These are phyloP conservation scores for Lithobates pipiens DNA, from an alignment of 2,797 vertebrate species.

Conservation along the genomic window DNA sequence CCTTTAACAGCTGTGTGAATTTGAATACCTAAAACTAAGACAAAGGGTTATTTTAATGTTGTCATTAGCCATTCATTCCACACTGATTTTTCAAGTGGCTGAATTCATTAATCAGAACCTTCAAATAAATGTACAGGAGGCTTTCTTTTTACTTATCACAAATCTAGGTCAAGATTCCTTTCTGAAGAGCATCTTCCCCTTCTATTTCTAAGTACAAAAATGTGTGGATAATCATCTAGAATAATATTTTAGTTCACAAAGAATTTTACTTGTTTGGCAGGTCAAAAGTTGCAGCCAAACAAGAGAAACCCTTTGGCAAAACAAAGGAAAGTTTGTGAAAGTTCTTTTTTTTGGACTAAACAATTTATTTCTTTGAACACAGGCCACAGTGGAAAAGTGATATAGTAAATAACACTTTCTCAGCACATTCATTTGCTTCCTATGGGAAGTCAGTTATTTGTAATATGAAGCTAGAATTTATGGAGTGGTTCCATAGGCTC, in stretches of 20 bases:
- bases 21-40: background rate
- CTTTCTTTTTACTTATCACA: conserved; percentile 31
- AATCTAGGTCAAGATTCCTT: conserved; percentile 36
- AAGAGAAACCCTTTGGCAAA: conserved; percentile 36
- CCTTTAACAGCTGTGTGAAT: conserved; percentile 23
- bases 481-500: background rate
- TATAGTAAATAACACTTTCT: conserved; percentile 2
- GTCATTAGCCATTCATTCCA: conserved; percentile 26
- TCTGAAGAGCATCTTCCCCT: conserved; percentile 28
- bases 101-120: conserved; percentile 39
- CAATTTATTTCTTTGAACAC: conserved; percentile 6
- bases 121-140: conserved; percentile 42
- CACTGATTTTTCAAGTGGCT: conserved; percentile 42
- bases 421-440: background rate
- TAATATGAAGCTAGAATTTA: background rate
- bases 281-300: conserved; percentile 34
- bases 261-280: conserved; percentile 11
- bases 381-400: background rate
- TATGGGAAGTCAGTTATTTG: background rate
- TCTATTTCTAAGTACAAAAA: conserved; percentile 26
- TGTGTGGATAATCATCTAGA: conserved; percentile 17
- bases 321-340: conserved; percentile 4
- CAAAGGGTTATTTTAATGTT: conserved; percentile 24
- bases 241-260: conserved; percentile 22
- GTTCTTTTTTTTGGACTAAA: conserved; percentile 23